Percentiles rank a stretch among this genome's conserved stretches.
phyloP scores from a whole-genome alignment of 2,888 invertebrate species.

The Bhutanitis thaidina region DNA sequence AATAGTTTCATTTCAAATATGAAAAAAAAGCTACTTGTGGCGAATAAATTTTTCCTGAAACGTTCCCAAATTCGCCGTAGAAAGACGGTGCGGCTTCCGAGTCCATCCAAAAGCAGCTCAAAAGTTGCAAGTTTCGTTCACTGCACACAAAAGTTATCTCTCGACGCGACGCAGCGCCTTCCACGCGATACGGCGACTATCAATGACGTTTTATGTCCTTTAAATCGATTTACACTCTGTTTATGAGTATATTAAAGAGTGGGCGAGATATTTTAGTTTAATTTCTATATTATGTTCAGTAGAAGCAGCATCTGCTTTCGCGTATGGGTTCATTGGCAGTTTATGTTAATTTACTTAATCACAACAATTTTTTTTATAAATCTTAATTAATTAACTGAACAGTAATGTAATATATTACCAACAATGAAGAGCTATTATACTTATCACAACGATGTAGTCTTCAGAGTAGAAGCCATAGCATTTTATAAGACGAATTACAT shows the following conservation, averaged over 20 bases:
- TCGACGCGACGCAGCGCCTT: slow-evolving; percentile 33
- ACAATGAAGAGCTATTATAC: too few species aligned
- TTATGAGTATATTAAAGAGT: slow-evolving; percentile 28
- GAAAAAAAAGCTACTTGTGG: too few species aligned
- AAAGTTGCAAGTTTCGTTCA: slow-evolving; percentile 53
- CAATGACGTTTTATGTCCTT: slow-evolving; percentile 36
- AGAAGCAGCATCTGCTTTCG: background rate
- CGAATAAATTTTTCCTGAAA: too few species aligned
- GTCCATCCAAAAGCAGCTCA: slow-evolving; percentile 50
- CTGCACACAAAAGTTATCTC: slow-evolving; percentile 41
- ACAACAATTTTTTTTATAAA: too few species aligned
- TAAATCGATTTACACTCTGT: slow-evolving; percentile 46
- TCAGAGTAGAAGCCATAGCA: too few species aligned
- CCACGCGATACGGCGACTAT: slow-evolving; percentile 31
- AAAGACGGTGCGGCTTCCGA: slow-evolving; percentile 36
- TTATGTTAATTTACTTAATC: too few species aligned
- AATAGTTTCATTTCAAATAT: too few species aligned
- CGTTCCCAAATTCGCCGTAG: slow-evolving; percentile 18
- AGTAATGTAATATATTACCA: too few species aligned
- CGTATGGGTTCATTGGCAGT: too few species aligned
- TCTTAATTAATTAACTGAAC: too few species aligned
- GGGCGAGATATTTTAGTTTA: background rate
- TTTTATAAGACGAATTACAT: too few species aligned
- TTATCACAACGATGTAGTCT: too few species aligned
- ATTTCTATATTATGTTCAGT: background rate